Conservation (phyloP, 2,113 vertebrate genomes). For the Sorex fumeus region DNA sequence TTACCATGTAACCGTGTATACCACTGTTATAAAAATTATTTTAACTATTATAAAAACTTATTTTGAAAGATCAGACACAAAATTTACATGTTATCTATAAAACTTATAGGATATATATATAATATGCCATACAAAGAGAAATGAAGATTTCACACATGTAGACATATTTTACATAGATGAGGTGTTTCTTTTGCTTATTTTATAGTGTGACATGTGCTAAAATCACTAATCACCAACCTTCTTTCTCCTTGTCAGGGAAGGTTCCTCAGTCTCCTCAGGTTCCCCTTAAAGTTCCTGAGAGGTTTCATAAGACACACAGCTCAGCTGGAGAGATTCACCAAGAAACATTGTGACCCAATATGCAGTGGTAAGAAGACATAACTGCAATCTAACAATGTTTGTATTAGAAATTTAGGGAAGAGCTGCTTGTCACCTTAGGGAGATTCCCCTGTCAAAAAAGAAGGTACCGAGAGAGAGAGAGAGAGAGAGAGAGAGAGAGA, state of each 20-base stretch:
- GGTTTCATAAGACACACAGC: background rate
- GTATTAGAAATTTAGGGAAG: conserved; percentile 3
- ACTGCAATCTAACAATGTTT: background rate
- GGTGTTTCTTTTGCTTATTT: background rate
- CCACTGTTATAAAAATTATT: too few relatives aligned
- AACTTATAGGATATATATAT: background rate
- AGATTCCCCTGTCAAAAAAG: background rate
- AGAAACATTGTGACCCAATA: background rate
- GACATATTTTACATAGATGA: background rate
- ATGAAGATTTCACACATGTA: background rate
- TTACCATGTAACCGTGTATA: too few relatives aligned
- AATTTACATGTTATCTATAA: background rate
- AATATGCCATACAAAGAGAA: background rate
- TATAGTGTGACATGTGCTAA: background rate
- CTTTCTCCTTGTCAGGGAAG: background rate
- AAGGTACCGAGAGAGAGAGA: fast-evolving
- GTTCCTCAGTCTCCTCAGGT: too few relatives aligned
- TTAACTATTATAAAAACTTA: too few relatives aligned
- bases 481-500: too few relatives aligned
- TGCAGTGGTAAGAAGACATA: background rate
- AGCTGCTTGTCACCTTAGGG: fast-evolving
- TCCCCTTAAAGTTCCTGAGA: background rate
- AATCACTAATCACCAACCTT: background rate
- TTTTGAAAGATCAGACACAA: background rate
- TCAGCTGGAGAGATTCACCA: background rate